Conservation (phyloP, 2,113 vertebrate genomes). For the Cyprinus carpio region DNA sequence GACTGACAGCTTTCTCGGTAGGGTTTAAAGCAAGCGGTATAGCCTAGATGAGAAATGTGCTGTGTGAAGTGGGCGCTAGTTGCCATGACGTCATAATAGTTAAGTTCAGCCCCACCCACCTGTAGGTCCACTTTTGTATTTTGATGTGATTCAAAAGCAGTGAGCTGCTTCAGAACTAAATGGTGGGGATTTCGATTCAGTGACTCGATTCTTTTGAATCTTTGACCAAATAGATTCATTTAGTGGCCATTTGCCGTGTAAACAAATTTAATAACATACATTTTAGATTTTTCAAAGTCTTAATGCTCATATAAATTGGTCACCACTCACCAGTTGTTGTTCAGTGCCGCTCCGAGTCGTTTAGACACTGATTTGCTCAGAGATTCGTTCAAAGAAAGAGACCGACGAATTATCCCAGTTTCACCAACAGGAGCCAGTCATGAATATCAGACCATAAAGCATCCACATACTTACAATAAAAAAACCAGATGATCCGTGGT, state of each 20-base stretch:
- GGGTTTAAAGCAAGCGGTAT: background rate
- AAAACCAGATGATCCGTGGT: too few species aligned
- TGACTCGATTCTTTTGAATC: background rate
- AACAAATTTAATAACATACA: background rate
- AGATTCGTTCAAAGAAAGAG: background rate
- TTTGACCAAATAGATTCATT: background rate
- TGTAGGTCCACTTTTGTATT: constrained; percentile 34
- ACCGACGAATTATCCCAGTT: too few species aligned
- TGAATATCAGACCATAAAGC: too few species aligned
- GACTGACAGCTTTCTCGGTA: background rate
- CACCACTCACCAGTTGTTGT: too few species aligned
- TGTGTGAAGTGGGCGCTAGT: constrained; percentile 62
- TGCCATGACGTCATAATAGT: constrained; percentile 41
- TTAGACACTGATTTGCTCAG: background rate
- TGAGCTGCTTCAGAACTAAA: background rate
- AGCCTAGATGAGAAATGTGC: constrained; percentile 50
- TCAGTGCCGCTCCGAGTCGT: background rate
- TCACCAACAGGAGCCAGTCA: too few species aligned
- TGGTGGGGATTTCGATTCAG: background rate
- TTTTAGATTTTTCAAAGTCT: too few species aligned
- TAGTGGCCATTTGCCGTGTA: background rate
- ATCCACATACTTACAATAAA: too few species aligned
- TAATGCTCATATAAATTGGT: too few species aligned
- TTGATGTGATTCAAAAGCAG: background rate
- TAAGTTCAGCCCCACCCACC: constrained; percentile 59